These are phyloP conservation scores for Smutsia temminckii DNA, from an alignment of 2,797 vertebrate species.

Conservation along the genomic window DNA sequence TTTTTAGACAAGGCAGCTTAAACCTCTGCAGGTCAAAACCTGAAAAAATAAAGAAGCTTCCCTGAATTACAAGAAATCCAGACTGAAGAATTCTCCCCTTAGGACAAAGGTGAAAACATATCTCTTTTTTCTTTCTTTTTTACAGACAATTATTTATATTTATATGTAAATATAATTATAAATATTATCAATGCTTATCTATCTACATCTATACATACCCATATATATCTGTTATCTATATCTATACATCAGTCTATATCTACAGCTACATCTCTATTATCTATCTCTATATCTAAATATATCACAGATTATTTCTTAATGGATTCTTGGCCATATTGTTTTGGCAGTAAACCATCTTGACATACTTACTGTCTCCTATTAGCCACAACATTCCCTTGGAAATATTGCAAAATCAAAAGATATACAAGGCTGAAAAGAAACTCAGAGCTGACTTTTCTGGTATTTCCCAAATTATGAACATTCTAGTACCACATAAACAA, in stretches of 20 bases:
- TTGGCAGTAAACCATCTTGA: not conserved
- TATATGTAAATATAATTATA: no score
- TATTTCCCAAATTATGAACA: not conserved
- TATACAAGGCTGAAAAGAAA: not conserved
- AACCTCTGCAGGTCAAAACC: not conserved
- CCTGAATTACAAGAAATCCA: not conserved
- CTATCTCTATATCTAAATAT: not conserved
- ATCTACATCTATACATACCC: not conserved
- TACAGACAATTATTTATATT: not conserved
- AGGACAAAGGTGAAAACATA: not conserved
- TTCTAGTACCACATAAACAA: not conserved
- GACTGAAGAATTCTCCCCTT: not conserved
- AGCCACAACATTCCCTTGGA: not conserved
- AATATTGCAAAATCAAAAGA: conserved; percentile 16
- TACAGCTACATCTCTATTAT: not conserved
- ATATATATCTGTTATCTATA: not conserved
- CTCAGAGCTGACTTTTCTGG: not conserved
- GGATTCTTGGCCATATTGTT: not conserved
- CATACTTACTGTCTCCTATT: not conserved
- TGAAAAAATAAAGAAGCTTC: not conserved
- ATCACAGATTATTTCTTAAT: not conserved
- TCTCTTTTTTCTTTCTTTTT: not conserved
- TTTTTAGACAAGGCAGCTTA: not conserved
- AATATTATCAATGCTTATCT: not conserved
- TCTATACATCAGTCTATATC: not conserved